Conservation (phyloP, 2,113 vertebrate species). For the Jacana jacana region DNA sequence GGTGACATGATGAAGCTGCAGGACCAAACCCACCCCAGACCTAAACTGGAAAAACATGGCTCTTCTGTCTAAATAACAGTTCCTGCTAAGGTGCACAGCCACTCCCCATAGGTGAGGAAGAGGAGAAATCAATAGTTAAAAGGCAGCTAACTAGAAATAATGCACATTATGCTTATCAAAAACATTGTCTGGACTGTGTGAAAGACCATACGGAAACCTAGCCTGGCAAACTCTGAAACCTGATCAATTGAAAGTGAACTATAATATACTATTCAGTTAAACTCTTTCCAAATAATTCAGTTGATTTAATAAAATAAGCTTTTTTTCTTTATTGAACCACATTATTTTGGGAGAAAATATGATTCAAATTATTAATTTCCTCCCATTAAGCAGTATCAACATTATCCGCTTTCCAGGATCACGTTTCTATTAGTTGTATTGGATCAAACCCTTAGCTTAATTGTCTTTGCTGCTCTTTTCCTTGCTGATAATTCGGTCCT, state of each 20-base stretch:
- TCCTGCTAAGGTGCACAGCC: background rate
- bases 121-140: background rate
- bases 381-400: constrained; percentile 2
- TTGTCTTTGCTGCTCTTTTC: background rate
- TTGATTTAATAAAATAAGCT: background rate
- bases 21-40: background rate
- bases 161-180: background rate
- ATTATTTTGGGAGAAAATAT: constrained; percentile 12
- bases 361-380: constrained; percentile 41
- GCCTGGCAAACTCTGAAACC: background rate
- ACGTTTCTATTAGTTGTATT: constrained; percentile 17
- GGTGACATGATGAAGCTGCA: background rate
- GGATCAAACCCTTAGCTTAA: background rate
- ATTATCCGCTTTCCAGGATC: background rate
- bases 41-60: accelerated
- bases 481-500: constrained; percentile 9
- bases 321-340: constrained; percentile 10
- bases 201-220: background rate
- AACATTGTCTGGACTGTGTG: background rate
- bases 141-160: background rate
- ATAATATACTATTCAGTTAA: background rate
- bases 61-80: background rate
- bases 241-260: background rate
- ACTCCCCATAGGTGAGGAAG: background rate
- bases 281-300: background rate